phyloP scores from a whole-genome alignment of 2,888 invertebrate species.

The Thysanoteuthis rhombus region DNA sequence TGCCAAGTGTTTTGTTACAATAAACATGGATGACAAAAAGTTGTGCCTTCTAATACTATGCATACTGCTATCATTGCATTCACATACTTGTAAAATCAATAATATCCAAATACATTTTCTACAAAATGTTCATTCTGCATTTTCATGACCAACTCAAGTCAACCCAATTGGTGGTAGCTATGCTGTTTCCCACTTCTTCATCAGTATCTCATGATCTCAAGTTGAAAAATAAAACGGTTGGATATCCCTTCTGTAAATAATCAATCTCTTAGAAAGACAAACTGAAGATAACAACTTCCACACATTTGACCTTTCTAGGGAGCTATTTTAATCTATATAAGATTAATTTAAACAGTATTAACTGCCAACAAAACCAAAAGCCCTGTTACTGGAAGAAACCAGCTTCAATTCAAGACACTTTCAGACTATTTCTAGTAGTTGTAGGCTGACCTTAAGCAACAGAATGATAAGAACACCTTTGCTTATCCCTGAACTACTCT shows the following conservation, averaged over 20 bases:
- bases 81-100: too few species aligned
- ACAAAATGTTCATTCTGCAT: too few species aligned
- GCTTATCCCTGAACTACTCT: neutral
- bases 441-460: neutral
- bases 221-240: neutral
- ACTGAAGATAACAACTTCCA: neutral
- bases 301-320: neutral
- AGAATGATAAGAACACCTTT: neutral
- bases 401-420: neutral
- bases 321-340: neutral
- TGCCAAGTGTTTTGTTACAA: too few species aligned
- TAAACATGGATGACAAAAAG: too few species aligned
- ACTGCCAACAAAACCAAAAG: neutral
- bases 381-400: neutral
- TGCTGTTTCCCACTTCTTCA: neutral
- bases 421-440: neutral
- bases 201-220: too few species aligned
- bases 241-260: neutral
- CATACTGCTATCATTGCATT: too few species aligned
- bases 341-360: neutral
- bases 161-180: neutral
- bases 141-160: too few species aligned
- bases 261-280: neutral
- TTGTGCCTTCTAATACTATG: too few species aligned
- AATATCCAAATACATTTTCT: too few species aligned